Evolutionary conservation across 1,140 invertebrate species (phyloP), one percentile per base, ranked within the genome.

Genomic region (Holotrichia oblita): DNA sequence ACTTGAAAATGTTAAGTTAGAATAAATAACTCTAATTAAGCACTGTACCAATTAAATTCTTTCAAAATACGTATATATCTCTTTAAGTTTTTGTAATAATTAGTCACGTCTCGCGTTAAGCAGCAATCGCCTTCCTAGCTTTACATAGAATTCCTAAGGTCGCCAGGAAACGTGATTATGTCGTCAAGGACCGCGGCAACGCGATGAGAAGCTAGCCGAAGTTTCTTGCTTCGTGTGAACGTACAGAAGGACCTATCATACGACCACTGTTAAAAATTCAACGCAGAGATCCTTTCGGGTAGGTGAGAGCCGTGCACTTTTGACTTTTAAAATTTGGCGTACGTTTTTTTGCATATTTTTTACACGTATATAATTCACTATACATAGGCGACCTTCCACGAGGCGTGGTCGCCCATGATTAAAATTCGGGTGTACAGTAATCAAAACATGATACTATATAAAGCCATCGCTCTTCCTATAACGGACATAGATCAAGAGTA

Each of bases 311-410:
- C 22, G 61, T 69, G 61, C 61, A 34, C 61, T 69, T 69, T 27
- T 69, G 61, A 69, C 61, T 69, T 69, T 69, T 69, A 69, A 17
- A 22, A 69, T 69, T 69, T 69, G 61, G 61, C 22, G 61, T 69
- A 69, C 61, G 61, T 69, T 69, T 69, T 69, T 69, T 69, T 27
- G 61, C 61, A 69, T 69, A 69, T 69, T 69, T 69, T 69, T 69
- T 69, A 69, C 22, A 69, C 22, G 12, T 27, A 69, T 12, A 22
- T 69, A 69, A 69, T 69, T 69, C 61, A 69, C 22, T 69, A 69
- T 17, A 69, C 14, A 69, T 7, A 69, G 22, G 12, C 27, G 61
- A 69, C 61, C 61, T 69, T 69, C 61, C 20, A 69, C 61, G 61
- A 69, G 61, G 61, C 61, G 61, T 69, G 61, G 61, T 27, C 61